phyloP scores from a whole-genome alignment of 2,888 invertebrate genomes.

The Sinohyriopsis cumingii region DNA sequence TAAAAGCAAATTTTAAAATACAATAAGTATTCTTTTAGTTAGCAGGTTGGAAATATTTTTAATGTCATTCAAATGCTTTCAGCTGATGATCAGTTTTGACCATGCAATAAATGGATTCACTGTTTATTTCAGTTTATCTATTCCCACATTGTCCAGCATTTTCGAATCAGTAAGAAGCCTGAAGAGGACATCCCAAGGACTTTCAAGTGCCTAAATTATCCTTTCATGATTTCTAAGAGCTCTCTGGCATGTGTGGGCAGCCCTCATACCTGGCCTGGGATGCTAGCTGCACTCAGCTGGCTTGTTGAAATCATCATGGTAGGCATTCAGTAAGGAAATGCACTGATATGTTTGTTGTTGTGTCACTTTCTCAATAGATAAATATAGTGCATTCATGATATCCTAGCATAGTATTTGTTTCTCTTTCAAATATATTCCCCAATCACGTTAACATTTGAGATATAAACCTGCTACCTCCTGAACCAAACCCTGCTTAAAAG shows the following conservation, averaged over 20 bases:
- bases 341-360: background rate
- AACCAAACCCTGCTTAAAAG: too few relatives aligned
- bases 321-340: conserved; percentile 2
- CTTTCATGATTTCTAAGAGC: conserved; percentile 63
- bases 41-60: too few relatives aligned
- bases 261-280: conserved; percentile 66
- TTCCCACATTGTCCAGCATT: conserved; percentile 48
- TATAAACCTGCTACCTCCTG: too few relatives aligned
- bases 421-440: too few relatives aligned
- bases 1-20: too few relatives aligned
- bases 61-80: too few relatives aligned
- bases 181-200: conserved; percentile 67
- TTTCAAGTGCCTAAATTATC: conserved; percentile 63
- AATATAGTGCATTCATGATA: too few relatives aligned
- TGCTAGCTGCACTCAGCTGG: conserved; percentile 64
- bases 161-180: conserved; percentile 58
- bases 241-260: conserved; percentile 65
- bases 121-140: conserved; percentile 60
- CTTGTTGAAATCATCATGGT: conserved; percentile 59
- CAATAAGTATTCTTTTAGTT: too few relatives aligned
- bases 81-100: too few relatives aligned
- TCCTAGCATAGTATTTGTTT: too few relatives aligned
- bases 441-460: too few relatives aligned
- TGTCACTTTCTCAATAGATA: too few relatives aligned
- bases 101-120: background rate